Evolutionary conservation across 1,140 invertebrate species (phyloP), one percentile per base, ranked within the genome.

Genomic region (Pachyrhynchus sulphureomaculatus): DNA sequence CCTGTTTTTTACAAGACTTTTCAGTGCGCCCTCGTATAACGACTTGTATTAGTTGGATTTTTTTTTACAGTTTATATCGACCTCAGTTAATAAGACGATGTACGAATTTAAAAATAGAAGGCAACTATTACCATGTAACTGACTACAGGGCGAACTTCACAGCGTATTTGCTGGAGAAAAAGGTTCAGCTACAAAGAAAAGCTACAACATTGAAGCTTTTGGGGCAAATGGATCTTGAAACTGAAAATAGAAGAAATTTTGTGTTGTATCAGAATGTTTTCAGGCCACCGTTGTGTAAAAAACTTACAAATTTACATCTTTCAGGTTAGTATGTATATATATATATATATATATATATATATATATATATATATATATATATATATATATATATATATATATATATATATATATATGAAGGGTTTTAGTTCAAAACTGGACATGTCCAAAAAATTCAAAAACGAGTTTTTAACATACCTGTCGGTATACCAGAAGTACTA

Each of bases 161-260:
- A 45, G 73, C 75, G 21, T 82, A 79, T 77, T 62, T 79, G 5
- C 74, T 78, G 34, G 70, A 51, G 10, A 76, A 73, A 52, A 74
- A 80, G 51, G 75, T 79, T 1, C 72, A 77, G 23, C 72, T 78
- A 0, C 67, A 74, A 42, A 73, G 78, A 49, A 62, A 77, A 17
- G 76, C 77, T 1, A 78, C 78, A 3, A 68, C 79, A 42, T 62
- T 83, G 15, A 79, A 79, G 52, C 67, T 83, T 8, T 80, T 82
- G 64, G 81, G 82, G 29, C 75, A 78, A 20, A 62, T 82, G 18
- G 76, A 81, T 56, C 77, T 68, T 2, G 68, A 71, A 4, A 82
- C 82, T 2, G 82, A 83, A 68, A 81, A 75, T 64, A 75, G 77
- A n/a, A 79, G 81, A 8, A 78, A 81, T 36, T 83, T 79, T 66